Base-by-base conservation (phyloP, 92 coral and sea anemone genomes). In the Parazoanthus swiftii region DNA sequence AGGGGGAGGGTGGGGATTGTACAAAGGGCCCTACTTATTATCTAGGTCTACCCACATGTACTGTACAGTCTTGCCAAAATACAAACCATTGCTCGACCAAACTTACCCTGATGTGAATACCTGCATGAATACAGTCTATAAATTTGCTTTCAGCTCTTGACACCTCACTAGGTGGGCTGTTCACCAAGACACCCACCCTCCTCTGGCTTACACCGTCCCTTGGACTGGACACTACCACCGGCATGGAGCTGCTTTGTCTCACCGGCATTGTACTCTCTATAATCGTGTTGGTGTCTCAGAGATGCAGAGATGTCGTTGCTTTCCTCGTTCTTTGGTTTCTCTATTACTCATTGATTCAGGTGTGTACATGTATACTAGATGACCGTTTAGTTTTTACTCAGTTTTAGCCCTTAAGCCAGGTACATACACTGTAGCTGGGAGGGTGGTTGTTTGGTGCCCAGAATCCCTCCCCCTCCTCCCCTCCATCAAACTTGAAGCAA, bases 241-340 rank as follows among this genome's bases (percentile, higher is more conserved):
- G 97, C 21, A 97, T 97, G 99, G 99, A 97, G 92, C 89, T 97
- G 80, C 90, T 97, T 39, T 93, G 97, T 86, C 56, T 95, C 9
- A 44, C 77, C 16, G 98, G 98, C 37, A 95, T 95, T n/a, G 54
- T 79, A 5, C 71, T 95, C 13, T 97, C 98, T 1, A 74, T 95
- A 90, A 82, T 93, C 8, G 86, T 95, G 44, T 90, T 97, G 79
- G 92, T 97, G 44, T 97, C 98, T 5, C 95, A 91, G 76, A 90
- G 98, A 77, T 93, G 95, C 84, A 82, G 99, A 56, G 94, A 95
- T 86, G 89, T 91, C 59, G 75, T 95, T 36, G 86, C 89, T 54
- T 97, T 86, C 77, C 90, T 94, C 54, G 54, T 90, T 42, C 85
- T 97, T 29, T 97, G 98, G 96, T 88, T 95, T 14, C 91, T 97